phyloP scores from a whole-genome alignment of 2,888 invertebrate genomes.

The Subacronicta megacephala region DNA sequence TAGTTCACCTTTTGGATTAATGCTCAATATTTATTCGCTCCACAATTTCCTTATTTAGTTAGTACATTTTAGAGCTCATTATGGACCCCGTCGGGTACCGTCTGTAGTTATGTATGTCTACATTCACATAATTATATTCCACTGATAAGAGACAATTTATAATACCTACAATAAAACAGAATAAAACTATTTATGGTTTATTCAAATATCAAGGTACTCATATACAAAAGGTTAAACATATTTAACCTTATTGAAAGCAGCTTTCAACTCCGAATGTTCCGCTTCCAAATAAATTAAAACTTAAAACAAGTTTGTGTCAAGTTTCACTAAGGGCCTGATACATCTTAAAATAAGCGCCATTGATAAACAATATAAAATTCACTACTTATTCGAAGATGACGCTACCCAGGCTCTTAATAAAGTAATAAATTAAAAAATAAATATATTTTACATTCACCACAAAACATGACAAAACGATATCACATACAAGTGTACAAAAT shows the following conservation, averaged over 20 bases:
- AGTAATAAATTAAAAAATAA: conserved; percentile 49
- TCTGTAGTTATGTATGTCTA: too few species aligned
- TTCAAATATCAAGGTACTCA: conserved; percentile 32
- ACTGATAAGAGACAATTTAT: too few species aligned
- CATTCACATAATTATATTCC: too few species aligned
- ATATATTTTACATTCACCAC: conserved; percentile 57
- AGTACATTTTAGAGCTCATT: too few species aligned
- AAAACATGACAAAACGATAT: conserved; percentile 37
- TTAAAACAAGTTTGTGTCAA: conserved; percentile 41
- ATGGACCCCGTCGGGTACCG: too few species aligned
- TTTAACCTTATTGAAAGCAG: conserved; percentile 30
- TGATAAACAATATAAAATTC: conserved; percentile 1
- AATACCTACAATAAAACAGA: conserved; percentile 36
- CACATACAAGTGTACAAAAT: conserved; percentile 44
- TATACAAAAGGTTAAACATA: conserved; percentile 22
- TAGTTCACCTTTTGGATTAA: too few species aligned
- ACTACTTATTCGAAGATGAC: conserved; percentile 17
- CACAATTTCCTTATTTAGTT: too few species aligned
- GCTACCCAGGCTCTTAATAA: conserved; percentile 55
- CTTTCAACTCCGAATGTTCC: conserved; percentile 11
- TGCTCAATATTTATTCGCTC: too few species aligned
- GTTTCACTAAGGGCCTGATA: conserved; percentile 50
- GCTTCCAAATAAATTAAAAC: conserved; percentile 50
- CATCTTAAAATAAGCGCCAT: conserved; percentile 10
- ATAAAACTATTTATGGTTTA: conserved; percentile 39